Conservation (phyloP, 2,797 vertebrate species). For the Sebastes vulpes region DNA sequence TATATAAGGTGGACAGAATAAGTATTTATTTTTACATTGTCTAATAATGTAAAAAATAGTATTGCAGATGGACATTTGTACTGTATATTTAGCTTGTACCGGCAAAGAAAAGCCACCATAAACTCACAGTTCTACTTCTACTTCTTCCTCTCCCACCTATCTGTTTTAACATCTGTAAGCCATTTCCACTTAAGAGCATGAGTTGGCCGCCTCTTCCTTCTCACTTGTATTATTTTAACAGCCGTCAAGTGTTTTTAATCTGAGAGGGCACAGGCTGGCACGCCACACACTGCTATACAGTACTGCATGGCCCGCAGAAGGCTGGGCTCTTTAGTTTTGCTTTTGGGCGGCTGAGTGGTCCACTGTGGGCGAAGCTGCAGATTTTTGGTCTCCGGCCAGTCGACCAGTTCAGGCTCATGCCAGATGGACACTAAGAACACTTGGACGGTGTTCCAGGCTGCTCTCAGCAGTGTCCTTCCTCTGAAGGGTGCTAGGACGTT, state of each 20-base stretch:
- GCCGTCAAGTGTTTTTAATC: conserved; percentile 77
- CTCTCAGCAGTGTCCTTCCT: conserved; percentile 42
- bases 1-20: neutral
- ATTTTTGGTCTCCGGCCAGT: conserved; percentile 40
- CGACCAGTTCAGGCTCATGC: conserved; percentile 29
- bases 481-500: conserved; percentile 31
- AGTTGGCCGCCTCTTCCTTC: conserved; percentile 71
- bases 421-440: conserved; percentile 65
- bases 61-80: conserved; percentile 13
- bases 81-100: conserved; percentile 26
- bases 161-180: conserved; percentile 78
- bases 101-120: conserved; percentile 23
- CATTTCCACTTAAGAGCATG: conserved; percentile 77
- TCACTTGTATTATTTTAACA: conserved; percentile 82
- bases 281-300: conserved; percentile 43
- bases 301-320: conserved; percentile 14
- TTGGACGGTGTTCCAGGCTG: conserved; percentile 49
- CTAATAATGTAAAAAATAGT: neutral
- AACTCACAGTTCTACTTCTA: conserved; percentile 26
- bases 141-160: conserved; percentile 57
- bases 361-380: conserved; percentile 32
- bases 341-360: conserved; percentile 15
- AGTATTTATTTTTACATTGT: neutral
- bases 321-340: conserved; percentile 19
- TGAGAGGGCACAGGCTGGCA: conserved; percentile 73